phyloP scores from a whole-genome alignment of 2,888 invertebrate species.

The Molanna angustata region DNA sequence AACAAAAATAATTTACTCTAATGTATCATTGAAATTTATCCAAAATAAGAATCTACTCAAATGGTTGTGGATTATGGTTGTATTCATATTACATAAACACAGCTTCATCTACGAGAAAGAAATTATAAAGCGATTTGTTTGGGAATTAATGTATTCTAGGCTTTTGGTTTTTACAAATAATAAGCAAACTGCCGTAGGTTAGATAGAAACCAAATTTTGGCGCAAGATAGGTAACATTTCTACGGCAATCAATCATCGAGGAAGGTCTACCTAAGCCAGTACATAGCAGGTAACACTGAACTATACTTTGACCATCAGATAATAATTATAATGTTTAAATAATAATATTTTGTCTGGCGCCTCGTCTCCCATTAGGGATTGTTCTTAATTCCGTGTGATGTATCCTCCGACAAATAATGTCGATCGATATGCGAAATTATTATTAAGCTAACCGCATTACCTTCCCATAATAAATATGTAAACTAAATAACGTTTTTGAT shows the following conservation, averaged over 20 bases:
- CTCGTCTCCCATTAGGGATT: constrained; percentile 4
- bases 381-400: no score
- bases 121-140: constrained; percentile 15
- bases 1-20: no score
- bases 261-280: constrained; percentile 9
- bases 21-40: no score
- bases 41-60: no score
- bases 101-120: neutral
- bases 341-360: constrained; percentile 18
- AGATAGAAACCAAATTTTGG: constrained; percentile 25
- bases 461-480: no score
- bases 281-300: constrained; percentile 21
- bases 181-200: constrained; percentile 6
- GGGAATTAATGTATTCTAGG: constrained; percentile 4
- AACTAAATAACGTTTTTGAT: no score
- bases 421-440: no score
- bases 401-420: no score
- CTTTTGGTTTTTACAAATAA: constrained; percentile 1
- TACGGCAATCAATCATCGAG: constrained; percentile 22
- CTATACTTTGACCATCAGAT: neutral
- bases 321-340: no score
- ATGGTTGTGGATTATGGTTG: no score
- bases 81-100: no score
- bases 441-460: no score
- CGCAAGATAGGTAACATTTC: constrained; percentile 26